Percentiles rank a stretch among this genome's conserved stretches.
These are phyloP conservation scores for Acanthosepion lycidas DNA, from an alignment of 2,888 invertebrate species.

Conservation along the genomic window DNA sequence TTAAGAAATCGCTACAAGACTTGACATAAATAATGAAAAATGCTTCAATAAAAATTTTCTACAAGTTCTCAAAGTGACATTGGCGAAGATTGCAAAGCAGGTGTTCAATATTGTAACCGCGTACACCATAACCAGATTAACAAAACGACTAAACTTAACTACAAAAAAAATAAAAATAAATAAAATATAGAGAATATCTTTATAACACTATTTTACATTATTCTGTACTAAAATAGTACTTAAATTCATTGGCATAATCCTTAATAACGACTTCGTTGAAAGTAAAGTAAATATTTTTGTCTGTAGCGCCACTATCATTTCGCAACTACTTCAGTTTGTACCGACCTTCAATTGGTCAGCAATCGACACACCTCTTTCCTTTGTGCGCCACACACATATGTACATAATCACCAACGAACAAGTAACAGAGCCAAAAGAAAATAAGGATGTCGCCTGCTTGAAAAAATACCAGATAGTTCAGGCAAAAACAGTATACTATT, in stretches of 20 bases:
- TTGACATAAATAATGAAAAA: no score
- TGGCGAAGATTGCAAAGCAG: no score
- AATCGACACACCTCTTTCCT: slow-evolving; percentile 33
- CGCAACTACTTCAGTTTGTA: neutral
- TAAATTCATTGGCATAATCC: no score
- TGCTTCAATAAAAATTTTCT: no score
- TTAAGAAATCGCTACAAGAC: no score
- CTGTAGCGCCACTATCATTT: neutral
- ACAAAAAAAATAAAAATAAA: no score
- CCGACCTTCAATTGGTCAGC: slow-evolving; percentile 33
- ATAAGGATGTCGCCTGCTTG: neutral
- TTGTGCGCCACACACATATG: neutral
- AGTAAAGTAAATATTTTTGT: neutral
- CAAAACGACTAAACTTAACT: no score
- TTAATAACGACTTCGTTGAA: neutral
- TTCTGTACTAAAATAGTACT: neutral
- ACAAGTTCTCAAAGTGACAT: no score
- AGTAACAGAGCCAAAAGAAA: neutral
- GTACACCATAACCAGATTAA: no score
- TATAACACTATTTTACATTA: neutral
- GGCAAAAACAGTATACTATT: neutral
- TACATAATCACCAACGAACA: neutral
- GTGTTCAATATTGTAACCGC: no score
- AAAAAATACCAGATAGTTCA: neutral
- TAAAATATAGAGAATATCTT: neutral